Conservation (phyloP, 2,113 vertebrate species). For the Trematocara zebra region DNA sequence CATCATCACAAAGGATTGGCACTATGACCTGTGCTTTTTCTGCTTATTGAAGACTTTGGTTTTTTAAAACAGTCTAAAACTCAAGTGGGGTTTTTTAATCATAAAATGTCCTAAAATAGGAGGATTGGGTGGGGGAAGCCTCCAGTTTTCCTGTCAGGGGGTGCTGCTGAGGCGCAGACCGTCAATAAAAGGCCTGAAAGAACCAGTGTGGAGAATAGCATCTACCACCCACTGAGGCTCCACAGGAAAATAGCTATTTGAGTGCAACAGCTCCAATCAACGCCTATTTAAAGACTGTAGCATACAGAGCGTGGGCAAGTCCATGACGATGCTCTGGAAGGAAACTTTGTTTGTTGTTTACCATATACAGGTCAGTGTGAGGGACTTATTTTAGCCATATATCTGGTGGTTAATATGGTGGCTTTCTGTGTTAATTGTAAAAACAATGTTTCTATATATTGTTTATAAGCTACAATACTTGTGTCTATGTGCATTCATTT, state of each 20-base stretch:
- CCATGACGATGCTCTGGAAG: not conserved
- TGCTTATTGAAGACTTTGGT: not conserved
- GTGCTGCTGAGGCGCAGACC: slow-evolving; percentile 9
- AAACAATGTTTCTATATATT: not conserved
- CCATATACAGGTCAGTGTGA: not conserved
- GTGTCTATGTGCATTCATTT: not conserved
- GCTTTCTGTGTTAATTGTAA: not conserved
- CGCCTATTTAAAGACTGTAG: slow-evolving; percentile 28
- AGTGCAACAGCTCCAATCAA: slow-evolving; percentile 38
- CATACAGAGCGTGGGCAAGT: not conserved
- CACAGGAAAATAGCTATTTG: slow-evolving; percentile 33
- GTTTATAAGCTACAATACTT: not conserved
- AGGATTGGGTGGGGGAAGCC: not conserved
- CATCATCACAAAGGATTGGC: not conserved
- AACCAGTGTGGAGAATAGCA: slow-evolving; percentile 30
- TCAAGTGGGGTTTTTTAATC: not conserved
- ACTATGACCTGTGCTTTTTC: not conserved
- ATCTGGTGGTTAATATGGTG: not conserved
- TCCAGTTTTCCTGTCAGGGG: not conserved
- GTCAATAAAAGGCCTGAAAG: slow-evolving; percentile 33
- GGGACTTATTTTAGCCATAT: not conserved
- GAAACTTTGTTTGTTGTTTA: not conserved
- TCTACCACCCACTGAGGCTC: slow-evolving; percentile 41
- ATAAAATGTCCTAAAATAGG: slow-evolving; percentile 1
- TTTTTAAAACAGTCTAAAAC: not conserved